A percentile compares a stretch with the other conserved stretches of the same genome.
These are phyloP conservation scores for Sphaerophoria rueppellii DNA, from an alignment of 2,888 invertebrate genomes.

Conservation along the genomic window DNA sequence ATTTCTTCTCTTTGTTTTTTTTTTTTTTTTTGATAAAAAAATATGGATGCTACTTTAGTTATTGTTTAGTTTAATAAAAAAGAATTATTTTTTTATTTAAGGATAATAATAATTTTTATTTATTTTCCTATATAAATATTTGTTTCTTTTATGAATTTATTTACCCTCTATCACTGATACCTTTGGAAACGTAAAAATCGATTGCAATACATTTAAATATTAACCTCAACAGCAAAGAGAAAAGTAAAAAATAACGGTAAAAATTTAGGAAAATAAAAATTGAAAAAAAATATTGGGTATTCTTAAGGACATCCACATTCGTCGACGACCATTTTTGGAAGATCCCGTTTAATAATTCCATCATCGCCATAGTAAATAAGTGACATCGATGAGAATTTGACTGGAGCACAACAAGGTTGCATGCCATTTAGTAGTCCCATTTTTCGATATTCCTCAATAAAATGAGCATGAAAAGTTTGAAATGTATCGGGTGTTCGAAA, in stretches of 20 bases:
- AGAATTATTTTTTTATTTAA: neutral
- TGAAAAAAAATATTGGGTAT: neutral
- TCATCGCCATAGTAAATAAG: constrained; percentile 94
- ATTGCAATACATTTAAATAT: no score
- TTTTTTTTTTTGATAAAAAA: constrained; percentile 50
- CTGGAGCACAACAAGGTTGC: constrained; percentile 95
- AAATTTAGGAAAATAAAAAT: neutral
- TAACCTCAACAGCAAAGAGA: constrained; percentile 26
- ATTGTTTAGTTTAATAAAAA: constrained; percentile 28
- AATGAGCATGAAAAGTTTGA: constrained; percentile 94
- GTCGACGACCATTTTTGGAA: constrained; percentile 97
- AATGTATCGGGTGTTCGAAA: constrained; percentile 91
- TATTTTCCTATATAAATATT: neutral
- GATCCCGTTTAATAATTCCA: constrained; percentile 94
- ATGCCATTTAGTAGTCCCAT: constrained; percentile 89
- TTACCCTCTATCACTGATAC: constrained; percentile 45
- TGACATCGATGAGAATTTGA: constrained; percentile 95
- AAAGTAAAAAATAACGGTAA: neutral
- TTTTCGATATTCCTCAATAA: constrained; percentile 94
- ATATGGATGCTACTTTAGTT: constrained; percentile 41
- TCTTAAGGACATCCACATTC: constrained; percentile 93
- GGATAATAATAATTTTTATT: no score
- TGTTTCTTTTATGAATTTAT: constrained; percentile 11
- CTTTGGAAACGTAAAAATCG: constrained; percentile 20
- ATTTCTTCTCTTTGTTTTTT: constrained; percentile 31